Evolutionary conservation across 1,140 invertebrate genomes (phyloP).

Genomic region (Anoplolepis gracilipes): DNA sequence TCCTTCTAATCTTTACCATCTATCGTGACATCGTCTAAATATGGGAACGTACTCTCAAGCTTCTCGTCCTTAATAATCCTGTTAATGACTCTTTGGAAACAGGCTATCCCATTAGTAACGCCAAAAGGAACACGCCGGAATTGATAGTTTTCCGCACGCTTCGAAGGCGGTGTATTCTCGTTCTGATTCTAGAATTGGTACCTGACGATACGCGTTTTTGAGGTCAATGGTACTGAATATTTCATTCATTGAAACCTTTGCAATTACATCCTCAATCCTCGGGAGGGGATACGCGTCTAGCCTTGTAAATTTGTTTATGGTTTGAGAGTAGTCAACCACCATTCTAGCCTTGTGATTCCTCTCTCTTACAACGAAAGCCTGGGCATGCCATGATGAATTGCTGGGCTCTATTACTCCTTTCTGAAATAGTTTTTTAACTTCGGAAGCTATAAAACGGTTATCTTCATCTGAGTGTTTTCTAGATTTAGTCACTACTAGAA

Average conservation of each 20-base stretch:
- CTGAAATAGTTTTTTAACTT: neutral
- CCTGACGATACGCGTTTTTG: neutral
- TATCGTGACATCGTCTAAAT: neutral
- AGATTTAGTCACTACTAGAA: neutral
- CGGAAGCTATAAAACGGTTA: neutral
- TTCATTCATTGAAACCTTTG: neutral
- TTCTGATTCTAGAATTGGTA: neutral
- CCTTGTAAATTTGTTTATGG: neutral
- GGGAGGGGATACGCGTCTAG: neutral
- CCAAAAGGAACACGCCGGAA: neutral
- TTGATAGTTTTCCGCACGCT: neutral
- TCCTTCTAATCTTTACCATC: neutral
- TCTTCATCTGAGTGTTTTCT: neutral
- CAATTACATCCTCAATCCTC: neutral
- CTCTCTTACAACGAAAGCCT: neutral
- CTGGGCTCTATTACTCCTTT: neutral
- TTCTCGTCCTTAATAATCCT: neutral
- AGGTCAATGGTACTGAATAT: neutral
- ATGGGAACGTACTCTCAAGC: neutral
- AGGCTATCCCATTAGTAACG: neutral
- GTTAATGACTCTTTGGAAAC: neutral
- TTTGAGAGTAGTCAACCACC: neutral
- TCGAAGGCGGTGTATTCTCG: neutral
- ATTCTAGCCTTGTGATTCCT: neutral
- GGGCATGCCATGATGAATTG: neutral